phyloP scores from a whole-genome alignment of 2,888 invertebrate genomes.

The Himalopsyche japonica region DNA sequence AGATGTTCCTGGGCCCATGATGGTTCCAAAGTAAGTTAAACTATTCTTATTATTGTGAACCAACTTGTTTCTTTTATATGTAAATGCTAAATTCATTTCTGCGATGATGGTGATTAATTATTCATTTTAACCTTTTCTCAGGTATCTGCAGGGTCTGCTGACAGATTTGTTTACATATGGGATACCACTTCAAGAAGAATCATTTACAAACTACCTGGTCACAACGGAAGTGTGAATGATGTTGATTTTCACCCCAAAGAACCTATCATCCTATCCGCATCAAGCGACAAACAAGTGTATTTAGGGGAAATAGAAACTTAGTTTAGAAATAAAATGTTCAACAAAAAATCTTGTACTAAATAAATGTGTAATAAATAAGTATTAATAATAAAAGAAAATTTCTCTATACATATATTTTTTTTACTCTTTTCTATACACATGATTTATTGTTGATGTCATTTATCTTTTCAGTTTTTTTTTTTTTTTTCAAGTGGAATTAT shows the following conservation, averaged over 20 bases:
- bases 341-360: background rate
- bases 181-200: constrained; percentile 91
- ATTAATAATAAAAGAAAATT: background rate
- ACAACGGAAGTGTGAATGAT: constrained; percentile 96
- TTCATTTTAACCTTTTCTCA: constrained; percentile 39
- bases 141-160: constrained; percentile 87
- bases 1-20: constrained; percentile 93
- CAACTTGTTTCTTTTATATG: too few species aligned
- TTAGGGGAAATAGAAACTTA: constrained; percentile 87
- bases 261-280: constrained; percentile 89
- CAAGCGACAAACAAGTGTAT: constrained; percentile 94
- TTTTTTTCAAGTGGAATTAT: too few species aligned
- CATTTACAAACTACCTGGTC: constrained; percentile 95
- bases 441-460: too few species aligned
- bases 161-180: constrained; percentile 96
- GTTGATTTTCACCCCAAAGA: constrained; percentile 94
- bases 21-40: constrained; percentile 73
- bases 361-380: background rate
- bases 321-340: constrained; percentile 4
- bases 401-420: too few species aligned
- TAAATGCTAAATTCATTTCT: too few species aligned
- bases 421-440: too few species aligned
- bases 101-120: background rate
- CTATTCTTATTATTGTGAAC: background rate
- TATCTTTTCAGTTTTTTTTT: too few species aligned